Conservation (phyloP, 2,113 vertebrate species). For the Ptychochromis oligacanthus region DNA sequence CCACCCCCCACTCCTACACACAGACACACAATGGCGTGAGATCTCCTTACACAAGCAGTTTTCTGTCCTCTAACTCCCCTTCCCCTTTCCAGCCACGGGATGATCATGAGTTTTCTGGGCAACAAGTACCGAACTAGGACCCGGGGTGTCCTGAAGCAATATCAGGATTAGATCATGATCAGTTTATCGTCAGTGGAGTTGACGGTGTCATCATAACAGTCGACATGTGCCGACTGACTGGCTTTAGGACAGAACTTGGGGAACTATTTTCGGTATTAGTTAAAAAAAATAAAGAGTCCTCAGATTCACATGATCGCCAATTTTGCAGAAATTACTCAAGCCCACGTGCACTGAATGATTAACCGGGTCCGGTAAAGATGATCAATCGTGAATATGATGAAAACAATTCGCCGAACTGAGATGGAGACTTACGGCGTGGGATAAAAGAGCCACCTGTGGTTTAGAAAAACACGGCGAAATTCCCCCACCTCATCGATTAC, state of each 20-base stretch:
- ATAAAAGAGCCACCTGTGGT: slow-evolving; percentile 24
- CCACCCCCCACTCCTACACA: slow-evolving; percentile 69
- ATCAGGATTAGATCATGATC: not conserved
- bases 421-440: slow-evolving; percentile 32
- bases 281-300: accelerated
- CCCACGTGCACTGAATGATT: slow-evolving; percentile 28
- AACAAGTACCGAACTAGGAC: not conserved
- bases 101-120: slow-evolving; percentile 14
- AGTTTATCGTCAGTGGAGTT: not conserved
- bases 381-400: not conserved
- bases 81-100: slow-evolving; percentile 26
- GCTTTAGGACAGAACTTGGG: not conserved
- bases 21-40: slow-evolving; percentile 75
- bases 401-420: slow-evolving; percentile 23
- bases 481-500: slow-evolving; percentile 37
- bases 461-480: slow-evolving; percentile 17
- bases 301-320: not conserved
- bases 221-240: not conserved
- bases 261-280: not conserved
- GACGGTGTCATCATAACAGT: not conserved
- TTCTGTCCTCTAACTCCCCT: slow-evolving; percentile 47
- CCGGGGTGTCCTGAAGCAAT: not conserved
- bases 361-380: slow-evolving; percentile 36
- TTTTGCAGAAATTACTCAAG: not conserved
- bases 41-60: slow-evolving; percentile 74